phyloP scores from a whole-genome alignment of 2,888 invertebrate species.

The Polymixis flavicincta region DNA sequence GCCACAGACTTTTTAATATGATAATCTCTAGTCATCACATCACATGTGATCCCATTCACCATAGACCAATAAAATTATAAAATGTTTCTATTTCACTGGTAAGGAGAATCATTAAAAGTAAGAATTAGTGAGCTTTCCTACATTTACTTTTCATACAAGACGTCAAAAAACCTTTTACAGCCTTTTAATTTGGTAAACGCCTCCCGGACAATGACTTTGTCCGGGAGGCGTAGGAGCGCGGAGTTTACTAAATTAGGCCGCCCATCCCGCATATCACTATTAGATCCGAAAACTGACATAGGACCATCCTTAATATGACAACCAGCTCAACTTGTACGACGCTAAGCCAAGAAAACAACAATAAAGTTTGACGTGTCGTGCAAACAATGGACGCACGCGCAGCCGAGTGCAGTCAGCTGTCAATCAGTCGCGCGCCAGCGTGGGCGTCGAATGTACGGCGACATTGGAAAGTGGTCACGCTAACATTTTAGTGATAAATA shows the following conservation, averaged over 20 bases:
- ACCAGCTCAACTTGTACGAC: constrained; percentile 2
- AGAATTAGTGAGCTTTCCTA: neutral
- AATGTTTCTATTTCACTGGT: too few species aligned
- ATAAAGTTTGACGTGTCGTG: constrained; percentile 51
- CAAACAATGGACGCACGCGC: constrained; percentile 72
- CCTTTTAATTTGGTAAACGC: too few species aligned
- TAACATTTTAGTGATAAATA: constrained; percentile 72
- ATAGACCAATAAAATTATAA: too few species aligned
- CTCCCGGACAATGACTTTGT: neutral
- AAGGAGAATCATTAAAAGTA: neutral
- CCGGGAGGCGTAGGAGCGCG: neutral
- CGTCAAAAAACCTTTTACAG: neutral
- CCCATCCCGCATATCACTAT: neutral
- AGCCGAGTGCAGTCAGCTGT: constrained; percentile 75
- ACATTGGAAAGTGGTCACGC: constrained; percentile 84
- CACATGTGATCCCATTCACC: neutral
- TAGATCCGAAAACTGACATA: neutral
- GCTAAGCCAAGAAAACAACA: constrained; percentile 8
- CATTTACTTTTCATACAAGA: neutral
- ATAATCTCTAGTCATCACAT: neutral
- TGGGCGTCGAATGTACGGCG: constrained; percentile 81
- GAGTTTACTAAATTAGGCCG: neutral
- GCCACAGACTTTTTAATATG: neutral
- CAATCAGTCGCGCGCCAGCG: constrained; percentile 79
- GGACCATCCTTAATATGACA: neutral